phyloP scores from a whole-genome alignment of 2,113 vertebrate species.

The Brachyhypopomus gauderio region DNA sequence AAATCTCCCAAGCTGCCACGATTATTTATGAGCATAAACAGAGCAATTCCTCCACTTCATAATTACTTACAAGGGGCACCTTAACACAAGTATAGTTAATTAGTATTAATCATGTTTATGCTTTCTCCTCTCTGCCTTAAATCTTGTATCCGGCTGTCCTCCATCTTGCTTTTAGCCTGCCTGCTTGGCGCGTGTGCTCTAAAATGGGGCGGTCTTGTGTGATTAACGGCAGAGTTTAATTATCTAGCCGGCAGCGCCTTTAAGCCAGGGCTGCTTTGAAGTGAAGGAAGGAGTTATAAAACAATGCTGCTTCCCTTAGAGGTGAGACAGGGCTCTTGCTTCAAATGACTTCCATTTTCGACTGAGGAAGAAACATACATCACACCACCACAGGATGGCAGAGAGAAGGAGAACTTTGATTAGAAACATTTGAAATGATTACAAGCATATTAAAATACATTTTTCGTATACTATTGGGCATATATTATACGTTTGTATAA shows the following conservation, averaged over 20 bases:
- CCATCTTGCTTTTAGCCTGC: constrained; percentile 11
- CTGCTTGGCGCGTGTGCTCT: background rate
- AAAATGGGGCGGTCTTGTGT: background rate
- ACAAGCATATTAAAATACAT: too few relatives aligned
- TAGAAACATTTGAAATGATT: too few relatives aligned
- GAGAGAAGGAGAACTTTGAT: too few relatives aligned
- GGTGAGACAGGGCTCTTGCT: background rate
- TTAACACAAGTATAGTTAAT: constrained; percentile 34
- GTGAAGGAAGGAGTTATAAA: constrained; percentile 14
- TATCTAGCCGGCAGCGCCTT: background rate
- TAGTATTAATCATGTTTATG: constrained; percentile 34
- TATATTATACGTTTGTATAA: too few relatives aligned
- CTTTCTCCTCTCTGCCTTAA: constrained; percentile 17
- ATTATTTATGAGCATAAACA: constrained; percentile 34
- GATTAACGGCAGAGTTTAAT: constrained; percentile 31
- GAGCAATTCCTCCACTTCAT: constrained; percentile 9
- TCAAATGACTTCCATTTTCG: background rate
- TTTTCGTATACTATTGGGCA: too few relatives aligned
- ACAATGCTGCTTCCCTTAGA: background rate
- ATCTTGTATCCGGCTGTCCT: constrained; percentile 9
- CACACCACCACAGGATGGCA: too few relatives aligned
- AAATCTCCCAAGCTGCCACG: constrained; percentile 20
- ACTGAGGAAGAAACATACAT: background rate
- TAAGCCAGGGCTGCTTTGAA: constrained; percentile 3
- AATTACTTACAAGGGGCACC: constrained; percentile 27